Base-by-base conservation (phyloP, 2,113 vertebrate genomes). In the Chauna torquata region DNA sequence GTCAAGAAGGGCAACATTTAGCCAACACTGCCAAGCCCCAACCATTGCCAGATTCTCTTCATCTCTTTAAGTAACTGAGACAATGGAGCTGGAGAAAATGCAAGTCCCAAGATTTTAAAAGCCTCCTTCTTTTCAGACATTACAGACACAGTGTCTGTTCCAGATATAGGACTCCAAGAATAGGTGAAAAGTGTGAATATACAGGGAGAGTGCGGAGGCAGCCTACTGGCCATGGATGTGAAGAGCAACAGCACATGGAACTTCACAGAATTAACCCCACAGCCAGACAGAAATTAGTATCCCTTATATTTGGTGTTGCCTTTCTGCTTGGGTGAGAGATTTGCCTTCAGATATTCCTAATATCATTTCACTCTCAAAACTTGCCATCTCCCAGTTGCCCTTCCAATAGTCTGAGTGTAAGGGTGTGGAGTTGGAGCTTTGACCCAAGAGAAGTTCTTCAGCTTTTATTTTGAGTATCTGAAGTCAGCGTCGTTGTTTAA, bases 181-280 rank as follows among this genome's bases (percentile, higher is more conserved):
- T 0, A 16, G 20, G 23, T 32, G 17, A 25, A 44, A 55, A 68
- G 45, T 64, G 52, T 42, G 40, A 65, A 50, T 32, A 7, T 14
- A 4, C 3, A 40, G 68, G 16, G 27, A 42, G 65, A 55, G 23
- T 12, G 47, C 17, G n/a, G 24, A 87, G 77, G 45, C 54, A 74
- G 7, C 0, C 0, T 59, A 62, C 42, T 79, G 82, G 82, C 55
- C 49, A 64, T 19, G 40, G 17, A n/a, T n/a, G n/a, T n/a, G 58
- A 69, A 55, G 16, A 38, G 50, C 32, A 38, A 15, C 6, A 49
- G 16, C 13, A 30, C 15, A 19, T 11, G 19, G 27, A 59, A 44
- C 13, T 85, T 64, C 40, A 25, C 12, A 12, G 61, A 45, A 40
- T 38, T 82, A 91, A 77, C 17, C 30, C 28, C 20, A 14, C 8